Percentiles rank a stretch among this genome's conserved stretches.
Evolutionary conservation across 2,797 vertebrate species (phyloP).

Genomic region (Enteromius unitaeniatus): DNA sequence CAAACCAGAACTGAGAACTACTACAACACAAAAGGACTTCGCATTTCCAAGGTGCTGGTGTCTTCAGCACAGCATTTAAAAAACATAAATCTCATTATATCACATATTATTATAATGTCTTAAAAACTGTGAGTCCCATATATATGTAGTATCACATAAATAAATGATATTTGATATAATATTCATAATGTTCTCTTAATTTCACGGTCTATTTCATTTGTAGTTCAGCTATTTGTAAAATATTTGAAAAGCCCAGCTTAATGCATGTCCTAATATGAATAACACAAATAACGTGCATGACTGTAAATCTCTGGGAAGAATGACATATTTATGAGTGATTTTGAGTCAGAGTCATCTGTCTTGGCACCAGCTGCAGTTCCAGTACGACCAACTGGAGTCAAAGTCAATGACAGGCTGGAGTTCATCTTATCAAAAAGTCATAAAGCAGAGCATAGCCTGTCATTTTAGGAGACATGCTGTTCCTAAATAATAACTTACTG

Average conservation of each 20-base stretch:
- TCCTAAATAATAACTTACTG: constrained; percentile 39
- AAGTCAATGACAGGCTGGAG: constrained; percentile 54
- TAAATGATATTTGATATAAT: not conserved
- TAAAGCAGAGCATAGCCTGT: constrained; percentile 32
- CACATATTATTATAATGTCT: not conserved
- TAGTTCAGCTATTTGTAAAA: not conserved
- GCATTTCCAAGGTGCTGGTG: not conserved
- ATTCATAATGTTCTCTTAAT: not conserved
- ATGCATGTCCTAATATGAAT: not conserved
- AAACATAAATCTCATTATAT: not conserved
- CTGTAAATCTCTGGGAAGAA: constrained; percentile 3
- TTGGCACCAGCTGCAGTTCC: constrained; percentile 51
- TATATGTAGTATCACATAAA: too few relatives aligned
- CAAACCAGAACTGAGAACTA: not conserved
- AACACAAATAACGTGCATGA: not conserved
- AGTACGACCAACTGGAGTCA: constrained; percentile 50
- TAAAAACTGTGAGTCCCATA: not conserved
- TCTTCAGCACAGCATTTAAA: not conserved
- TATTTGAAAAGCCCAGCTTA: not conserved
- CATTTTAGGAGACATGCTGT: constrained; percentile 35
- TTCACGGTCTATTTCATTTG: not conserved
- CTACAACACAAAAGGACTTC: not conserved
- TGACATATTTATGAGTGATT: constrained; percentile 27
- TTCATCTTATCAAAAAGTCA: constrained; percentile 54
- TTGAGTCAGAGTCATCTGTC: constrained; percentile 27